phyloP scores from a whole-genome alignment of 2,797 vertebrate genomes.

The Siniperca obscura region DNA sequence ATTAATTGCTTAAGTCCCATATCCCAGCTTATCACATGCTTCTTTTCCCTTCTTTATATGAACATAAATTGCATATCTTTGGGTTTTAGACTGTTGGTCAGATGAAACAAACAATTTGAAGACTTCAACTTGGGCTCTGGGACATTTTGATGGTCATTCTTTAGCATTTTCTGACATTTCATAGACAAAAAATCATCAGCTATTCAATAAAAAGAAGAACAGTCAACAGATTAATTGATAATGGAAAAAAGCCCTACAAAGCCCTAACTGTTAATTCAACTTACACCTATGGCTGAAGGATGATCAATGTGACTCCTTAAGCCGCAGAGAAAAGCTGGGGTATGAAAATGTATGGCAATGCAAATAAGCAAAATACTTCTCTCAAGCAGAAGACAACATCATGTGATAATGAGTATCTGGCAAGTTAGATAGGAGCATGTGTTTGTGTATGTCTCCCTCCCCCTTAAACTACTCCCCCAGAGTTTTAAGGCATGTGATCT shows the following conservation, averaged over 20 bases:
- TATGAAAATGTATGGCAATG: background rate
- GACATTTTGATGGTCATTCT: background rate
- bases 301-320: background rate
- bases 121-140: background rate
- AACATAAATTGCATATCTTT: background rate
- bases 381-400: slow-evolving; percentile 34
- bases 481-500: slow-evolving; percentile 44
- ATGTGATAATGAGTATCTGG: slow-evolving; percentile 39
- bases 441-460: slow-evolving; percentile 8
- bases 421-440: slow-evolving; percentile 6
- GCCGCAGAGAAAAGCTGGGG: background rate
- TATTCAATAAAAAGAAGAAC: background rate
- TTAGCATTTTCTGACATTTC: slow-evolving; percentile 4
- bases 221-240: background rate
- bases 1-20: background rate
- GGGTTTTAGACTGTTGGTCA: background rate
- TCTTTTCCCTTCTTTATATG: slow-evolving; percentile 1
- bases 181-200: background rate
- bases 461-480: slow-evolving; percentile 14
- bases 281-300: background rate
- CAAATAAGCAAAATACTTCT: slow-evolving; percentile 15
- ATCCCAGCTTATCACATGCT: background rate
- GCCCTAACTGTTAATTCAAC: background rate
- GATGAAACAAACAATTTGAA: background rate
- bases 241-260: background rate